These are phyloP conservation scores for Andrena cerasifolii DNA, from an alignment of 1,140 invertebrate species.

Conservation along the genomic window DNA sequence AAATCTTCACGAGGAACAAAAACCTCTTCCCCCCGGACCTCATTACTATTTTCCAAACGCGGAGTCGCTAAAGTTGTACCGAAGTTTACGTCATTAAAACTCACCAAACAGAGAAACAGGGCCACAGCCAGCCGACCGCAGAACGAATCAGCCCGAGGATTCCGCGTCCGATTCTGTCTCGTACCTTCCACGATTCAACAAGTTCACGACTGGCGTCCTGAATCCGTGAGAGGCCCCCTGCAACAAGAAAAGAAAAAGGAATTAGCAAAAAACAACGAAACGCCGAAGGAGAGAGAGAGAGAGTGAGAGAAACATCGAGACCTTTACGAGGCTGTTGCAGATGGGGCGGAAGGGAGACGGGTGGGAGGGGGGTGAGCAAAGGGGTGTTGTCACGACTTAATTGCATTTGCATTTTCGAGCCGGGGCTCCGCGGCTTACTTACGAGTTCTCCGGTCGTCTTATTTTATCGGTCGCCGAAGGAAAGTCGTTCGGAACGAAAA, in stretches of 20 bases:
- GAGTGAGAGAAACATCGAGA: neutral
- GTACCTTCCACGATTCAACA: neutral
- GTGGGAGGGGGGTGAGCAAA: neutral
- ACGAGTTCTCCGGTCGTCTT: constrained; percentile 42
- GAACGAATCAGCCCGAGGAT: neutral
- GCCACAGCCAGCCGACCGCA: neutral
- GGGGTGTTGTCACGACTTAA: constrained; percentile 50
- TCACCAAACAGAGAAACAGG: neutral
- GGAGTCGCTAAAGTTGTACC: neutral
- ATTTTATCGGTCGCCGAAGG: constrained; percentile 28
- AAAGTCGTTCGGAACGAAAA: constrained; percentile 4
- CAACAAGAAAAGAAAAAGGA: neutral
- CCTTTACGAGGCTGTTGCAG: neutral
- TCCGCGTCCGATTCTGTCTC: neutral
- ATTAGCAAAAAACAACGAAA: neutral
- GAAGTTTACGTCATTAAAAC: neutral
- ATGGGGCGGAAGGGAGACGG: neutral
- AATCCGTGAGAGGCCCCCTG: neutral
- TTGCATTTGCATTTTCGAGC: constrained; percentile 65
- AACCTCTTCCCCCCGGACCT: too few relatives aligned
- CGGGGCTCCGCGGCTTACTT: constrained; percentile 3
- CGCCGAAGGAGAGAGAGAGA: neutral
- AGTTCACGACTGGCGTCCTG: neutral
- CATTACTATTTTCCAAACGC: too few relatives aligned
- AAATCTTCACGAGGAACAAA: too few relatives aligned